Conservation (phyloP, 1,140 invertebrate species). For the Zaprionus davidi region DNA sequence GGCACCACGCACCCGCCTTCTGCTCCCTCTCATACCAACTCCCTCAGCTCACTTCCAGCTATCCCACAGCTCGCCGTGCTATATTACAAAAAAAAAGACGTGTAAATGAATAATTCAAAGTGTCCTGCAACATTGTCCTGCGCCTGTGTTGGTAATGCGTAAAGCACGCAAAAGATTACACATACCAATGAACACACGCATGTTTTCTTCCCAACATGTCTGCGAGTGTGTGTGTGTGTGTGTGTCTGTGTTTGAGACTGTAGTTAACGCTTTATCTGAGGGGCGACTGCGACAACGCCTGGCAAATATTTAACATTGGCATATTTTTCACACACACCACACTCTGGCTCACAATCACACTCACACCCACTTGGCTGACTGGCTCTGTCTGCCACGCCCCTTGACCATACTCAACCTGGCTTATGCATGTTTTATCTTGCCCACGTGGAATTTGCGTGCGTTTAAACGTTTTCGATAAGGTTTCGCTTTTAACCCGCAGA, state of each 20-base stretch:
- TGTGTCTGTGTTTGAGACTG: conserved; percentile 47
- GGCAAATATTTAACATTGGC: conserved; percentile 82
- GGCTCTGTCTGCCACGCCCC: conserved; percentile 36
- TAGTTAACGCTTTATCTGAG: conserved; percentile 80
- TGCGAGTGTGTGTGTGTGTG: conserved; percentile 26
- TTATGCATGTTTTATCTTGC: conserved; percentile 82
- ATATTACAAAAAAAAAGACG: conserved; percentile 41
- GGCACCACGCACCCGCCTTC: neutral
- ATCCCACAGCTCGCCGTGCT: conserved; percentile 56
- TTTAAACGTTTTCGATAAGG: conserved; percentile 82
- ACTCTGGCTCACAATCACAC: conserved; percentile 11
- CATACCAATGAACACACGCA: conserved; percentile 55
- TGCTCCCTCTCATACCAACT: neutral
- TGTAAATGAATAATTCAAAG: conserved; percentile 83
- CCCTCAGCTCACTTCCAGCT: conserved; percentile 26
- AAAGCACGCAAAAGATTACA: conserved; percentile 81
- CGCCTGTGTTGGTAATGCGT: conserved; percentile 67
- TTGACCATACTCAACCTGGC: conserved; percentile 52
- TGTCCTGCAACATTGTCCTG: conserved; percentile 79
- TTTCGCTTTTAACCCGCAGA: conserved; percentile 80
- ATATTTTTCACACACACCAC: conserved; percentile 73
- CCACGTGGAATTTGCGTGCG: conserved; percentile 81
- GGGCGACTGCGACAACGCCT: conserved; percentile 59
- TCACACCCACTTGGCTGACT: conserved; percentile 22
- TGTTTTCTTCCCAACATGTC: conserved; percentile 6